Evolutionary conservation across 2,888 invertebrate genomes (phyloP), one percentile per base, ranked within the genome.

Genomic region (Machimus rusticus): DNA sequence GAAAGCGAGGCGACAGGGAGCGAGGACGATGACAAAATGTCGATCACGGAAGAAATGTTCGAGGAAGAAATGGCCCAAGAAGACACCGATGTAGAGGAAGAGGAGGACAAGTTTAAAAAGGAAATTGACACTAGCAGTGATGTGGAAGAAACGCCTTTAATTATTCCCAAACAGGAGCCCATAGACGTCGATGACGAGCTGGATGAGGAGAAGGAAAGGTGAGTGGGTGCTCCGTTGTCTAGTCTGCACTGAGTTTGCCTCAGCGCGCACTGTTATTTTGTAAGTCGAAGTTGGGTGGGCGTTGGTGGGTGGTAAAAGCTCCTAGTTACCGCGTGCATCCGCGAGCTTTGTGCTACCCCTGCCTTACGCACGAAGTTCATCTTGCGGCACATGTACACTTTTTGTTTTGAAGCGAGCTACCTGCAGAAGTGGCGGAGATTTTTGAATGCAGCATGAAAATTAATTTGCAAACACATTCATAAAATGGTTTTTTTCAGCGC

Each of bases 91-190:
- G 66, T 51, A 3, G 87, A 87, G 34, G 87, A 86, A 28, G 88
- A 89, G 34, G 87, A 88, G 12, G 81, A 77, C 77, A 31, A 46
- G 1, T 78, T 88, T 23, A 87, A 78, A 6, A 88, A 74, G 8
- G 88, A 88, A 16, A 74, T 78, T 14, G 51, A 87, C 74, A 34
- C 8, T 0, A 89, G 89, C 77, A 89, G 89, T 9, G 90, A 90
- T 78, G 89, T 88, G 84, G 66, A 89, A 88, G 89, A 89, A 39
- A 90, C 88, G 55, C 87, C 88, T 86, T 88, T 91, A 87, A 23
- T 90, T 86, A 88, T 90, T 76, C 91, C 92, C 1, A 93, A 93
- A 89, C 90, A 92, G n/a, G 93, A 93, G 76, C 92, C 92, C 12
- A 91, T 92, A 66, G 92, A 92, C 89, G 91, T 92, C 34, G 92